phyloP scores from a whole-genome alignment of 2,888 invertebrate species.

The Scaptomyza polygonia region DNA sequence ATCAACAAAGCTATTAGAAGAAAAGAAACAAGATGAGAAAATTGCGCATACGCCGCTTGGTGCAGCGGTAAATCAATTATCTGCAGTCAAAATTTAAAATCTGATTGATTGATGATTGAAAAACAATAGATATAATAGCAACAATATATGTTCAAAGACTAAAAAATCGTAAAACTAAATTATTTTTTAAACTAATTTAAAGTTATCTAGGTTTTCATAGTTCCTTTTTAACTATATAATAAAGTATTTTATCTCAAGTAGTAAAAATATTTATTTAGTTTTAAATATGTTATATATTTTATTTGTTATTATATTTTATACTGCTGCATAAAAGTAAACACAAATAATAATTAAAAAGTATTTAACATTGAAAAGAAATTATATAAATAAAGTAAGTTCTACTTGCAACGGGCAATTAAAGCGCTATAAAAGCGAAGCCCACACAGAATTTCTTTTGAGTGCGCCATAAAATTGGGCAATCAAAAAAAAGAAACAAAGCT shows the following conservation, averaged over 20 bases:
- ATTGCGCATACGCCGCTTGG: constrained; percentile 72
- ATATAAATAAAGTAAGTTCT: not conserved
- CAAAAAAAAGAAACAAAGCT: too few relatives aligned
- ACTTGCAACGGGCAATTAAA: not conserved
- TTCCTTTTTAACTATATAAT: too few relatives aligned
- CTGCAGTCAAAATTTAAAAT: constrained; percentile 2
- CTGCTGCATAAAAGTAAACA: too few relatives aligned
- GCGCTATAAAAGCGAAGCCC: not conserved
- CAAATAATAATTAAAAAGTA: not conserved
- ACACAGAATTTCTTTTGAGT: not conserved
- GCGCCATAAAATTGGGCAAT: constrained; percentile 13
- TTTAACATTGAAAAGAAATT: not conserved
- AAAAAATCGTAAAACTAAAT: too few relatives aligned
- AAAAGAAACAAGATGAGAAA: constrained; percentile 19
- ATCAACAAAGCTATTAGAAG: constrained; percentile 11
- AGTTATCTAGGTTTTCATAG: too few relatives aligned
- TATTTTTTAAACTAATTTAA: too few relatives aligned
- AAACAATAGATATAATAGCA: not conserved
- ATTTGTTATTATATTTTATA: too few relatives aligned
- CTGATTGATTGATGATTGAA: constrained; percentile 7
- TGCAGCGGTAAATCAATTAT: constrained; percentile 32
- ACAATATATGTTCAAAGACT: not conserved
- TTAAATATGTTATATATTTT: too few relatives aligned
- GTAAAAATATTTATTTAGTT: too few relatives aligned
- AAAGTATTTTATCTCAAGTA: too few relatives aligned